Conservation (phyloP, 2,888 invertebrate genomes). For the Coelogynopora nodosa region DNA sequence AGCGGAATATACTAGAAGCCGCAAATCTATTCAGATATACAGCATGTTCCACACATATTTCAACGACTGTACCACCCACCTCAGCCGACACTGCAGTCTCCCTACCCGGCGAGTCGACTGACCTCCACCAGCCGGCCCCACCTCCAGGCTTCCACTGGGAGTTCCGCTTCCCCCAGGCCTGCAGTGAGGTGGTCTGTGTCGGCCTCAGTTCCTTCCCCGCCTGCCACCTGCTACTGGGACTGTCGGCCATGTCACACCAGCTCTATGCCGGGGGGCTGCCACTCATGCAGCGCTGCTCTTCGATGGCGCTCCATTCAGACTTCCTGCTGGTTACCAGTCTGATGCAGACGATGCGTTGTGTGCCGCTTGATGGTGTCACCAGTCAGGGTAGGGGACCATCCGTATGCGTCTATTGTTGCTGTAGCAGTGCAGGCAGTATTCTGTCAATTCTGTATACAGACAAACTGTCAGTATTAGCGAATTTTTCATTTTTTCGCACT, state of each 20-base stretch:
- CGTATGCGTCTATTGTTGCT: no score
- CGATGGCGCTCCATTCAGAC: conserved; percentile 3
- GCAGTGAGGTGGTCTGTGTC: neutral
- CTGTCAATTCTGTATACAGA: no score
- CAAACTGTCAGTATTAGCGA: no score
- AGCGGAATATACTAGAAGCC: no score
- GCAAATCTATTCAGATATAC: no score
- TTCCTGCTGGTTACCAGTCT: neutral
- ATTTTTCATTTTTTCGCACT: no score
- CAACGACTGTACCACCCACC: neutral
- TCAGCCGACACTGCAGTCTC: neutral
- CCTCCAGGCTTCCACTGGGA: neutral
- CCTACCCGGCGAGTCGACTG: neutral
- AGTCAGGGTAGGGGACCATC: no score
- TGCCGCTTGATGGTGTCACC: conserved; percentile 6
- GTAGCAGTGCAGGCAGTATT: no score
- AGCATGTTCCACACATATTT: neutral
- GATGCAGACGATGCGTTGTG: neutral
- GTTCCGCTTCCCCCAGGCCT: conserved; percentile 19
- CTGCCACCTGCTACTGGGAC: neutral
- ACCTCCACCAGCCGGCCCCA: neutral
- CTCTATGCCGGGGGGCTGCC: neutral
- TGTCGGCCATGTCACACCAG: neutral
- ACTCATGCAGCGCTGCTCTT: conserved; percentile 1
- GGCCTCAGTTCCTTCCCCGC: neutral